Percentiles rank a stretch among this genome's conserved stretches.
phyloP scores from a whole-genome alignment of 1,140 invertebrate genomes.

The Nasonia longicornis region DNA sequence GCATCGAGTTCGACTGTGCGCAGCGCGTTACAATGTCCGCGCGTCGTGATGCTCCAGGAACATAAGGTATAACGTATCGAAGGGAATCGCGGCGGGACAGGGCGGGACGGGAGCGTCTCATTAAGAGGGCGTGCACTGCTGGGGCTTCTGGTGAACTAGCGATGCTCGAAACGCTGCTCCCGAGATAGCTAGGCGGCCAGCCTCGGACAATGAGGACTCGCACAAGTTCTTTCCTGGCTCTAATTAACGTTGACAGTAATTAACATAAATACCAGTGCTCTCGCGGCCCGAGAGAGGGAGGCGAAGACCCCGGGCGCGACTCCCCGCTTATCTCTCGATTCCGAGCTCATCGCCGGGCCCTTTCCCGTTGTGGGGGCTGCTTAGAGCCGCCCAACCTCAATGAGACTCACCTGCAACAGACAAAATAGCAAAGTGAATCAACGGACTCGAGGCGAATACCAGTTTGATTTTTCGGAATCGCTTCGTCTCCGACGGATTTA shows the following conservation, averaged over 20 bases:
- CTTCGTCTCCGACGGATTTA: too few species aligned
- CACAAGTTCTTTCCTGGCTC: constrained; percentile 39
- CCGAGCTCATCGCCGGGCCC: constrained; percentile 57
- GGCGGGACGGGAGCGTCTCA: background rate
- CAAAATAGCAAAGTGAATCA: constrained; percentile 43
- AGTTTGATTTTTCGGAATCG: too few species aligned
- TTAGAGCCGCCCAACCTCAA: background rate
- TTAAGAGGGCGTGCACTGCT: background rate
- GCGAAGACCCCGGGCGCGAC: constrained; percentile 53
- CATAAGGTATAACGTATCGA: background rate
- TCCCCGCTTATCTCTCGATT: constrained; percentile 59
- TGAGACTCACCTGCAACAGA: constrained; percentile 50
- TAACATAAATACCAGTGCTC: constrained; percentile 67
- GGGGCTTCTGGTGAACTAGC: background rate
- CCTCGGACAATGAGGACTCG: background rate
- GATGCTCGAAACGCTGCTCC: background rate
- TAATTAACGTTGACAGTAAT: constrained; percentile 69
- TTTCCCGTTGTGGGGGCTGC: constrained; percentile 47
- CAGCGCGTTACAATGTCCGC: background rate
- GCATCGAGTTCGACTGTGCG: too few species aligned
- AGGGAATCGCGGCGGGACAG: background rate
- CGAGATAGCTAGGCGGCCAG: background rate
- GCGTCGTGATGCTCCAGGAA: background rate
- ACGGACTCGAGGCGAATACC: too few species aligned
- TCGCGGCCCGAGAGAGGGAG: constrained; percentile 36